phyloP scores from a whole-genome alignment of 2,113 vertebrate genomes.

The Eudorcas thomsonii region DNA sequence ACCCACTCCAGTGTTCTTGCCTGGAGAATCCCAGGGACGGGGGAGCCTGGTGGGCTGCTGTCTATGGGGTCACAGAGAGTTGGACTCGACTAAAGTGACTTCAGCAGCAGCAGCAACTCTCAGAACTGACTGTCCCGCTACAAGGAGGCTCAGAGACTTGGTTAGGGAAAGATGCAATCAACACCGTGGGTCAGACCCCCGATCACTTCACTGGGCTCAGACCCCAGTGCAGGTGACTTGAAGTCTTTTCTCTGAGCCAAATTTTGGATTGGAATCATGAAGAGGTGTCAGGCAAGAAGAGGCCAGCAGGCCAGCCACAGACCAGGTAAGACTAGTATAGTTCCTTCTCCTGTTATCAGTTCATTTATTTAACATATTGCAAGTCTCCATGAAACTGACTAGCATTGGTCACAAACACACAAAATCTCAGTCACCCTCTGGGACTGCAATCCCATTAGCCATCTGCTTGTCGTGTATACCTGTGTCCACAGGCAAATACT shows the following conservation, averaged over 20 bases:
- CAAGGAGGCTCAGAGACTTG: background rate
- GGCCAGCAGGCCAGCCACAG: background rate
- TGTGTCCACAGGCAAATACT: background rate
- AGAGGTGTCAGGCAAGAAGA: background rate
- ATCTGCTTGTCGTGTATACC: background rate
- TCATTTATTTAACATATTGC: background rate
- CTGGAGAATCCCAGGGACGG: no score
- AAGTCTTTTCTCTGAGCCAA: background rate
- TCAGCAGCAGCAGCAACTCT: background rate
- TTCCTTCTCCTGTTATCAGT: background rate
- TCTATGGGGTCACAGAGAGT: no score
- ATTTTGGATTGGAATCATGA: background rate
- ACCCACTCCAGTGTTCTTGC: no score
- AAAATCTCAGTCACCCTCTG: background rate
- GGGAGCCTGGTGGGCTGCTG: no score
- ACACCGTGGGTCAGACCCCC: background rate
- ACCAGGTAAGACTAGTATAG: background rate
- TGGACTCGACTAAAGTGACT: no score
- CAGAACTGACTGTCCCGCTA: background rate
- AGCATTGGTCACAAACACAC: background rate
- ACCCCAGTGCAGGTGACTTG: background rate
- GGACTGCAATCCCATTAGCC: background rate
- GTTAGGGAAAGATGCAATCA: background rate
- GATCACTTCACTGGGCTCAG: background rate
- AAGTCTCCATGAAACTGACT: background rate